phyloP scores from a whole-genome alignment of 2,797 vertebrate species.

The Lateolabrax maculatus region DNA sequence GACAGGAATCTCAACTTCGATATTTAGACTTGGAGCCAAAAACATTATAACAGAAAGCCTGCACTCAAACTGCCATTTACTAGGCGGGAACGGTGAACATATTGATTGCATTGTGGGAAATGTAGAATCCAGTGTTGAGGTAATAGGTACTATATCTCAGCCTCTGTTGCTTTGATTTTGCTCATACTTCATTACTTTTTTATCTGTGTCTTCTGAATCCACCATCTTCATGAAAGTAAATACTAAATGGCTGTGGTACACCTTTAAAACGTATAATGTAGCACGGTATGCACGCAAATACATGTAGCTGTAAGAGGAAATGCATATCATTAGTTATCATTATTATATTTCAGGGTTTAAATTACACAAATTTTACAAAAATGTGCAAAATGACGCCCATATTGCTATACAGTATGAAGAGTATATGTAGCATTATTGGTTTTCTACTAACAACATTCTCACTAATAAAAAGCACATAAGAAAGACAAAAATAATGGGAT shows the following conservation, averaged over 20 bases:
- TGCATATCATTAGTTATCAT: neutral
- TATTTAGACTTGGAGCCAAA: neutral
- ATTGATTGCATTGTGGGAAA: no score
- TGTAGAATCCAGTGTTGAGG: neutral
- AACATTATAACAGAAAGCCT: no score
- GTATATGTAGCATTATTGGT: no score
- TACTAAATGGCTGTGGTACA: neutral
- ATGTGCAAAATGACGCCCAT: neutral
- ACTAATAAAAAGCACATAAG: neutral
- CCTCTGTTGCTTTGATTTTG: neutral
- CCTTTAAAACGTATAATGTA: no score
- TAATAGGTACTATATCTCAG: neutral
- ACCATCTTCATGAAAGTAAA: neutral
- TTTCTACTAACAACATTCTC: no score
- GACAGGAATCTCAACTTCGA: neutral
- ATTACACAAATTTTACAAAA: no score
- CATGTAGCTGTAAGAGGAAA: neutral
- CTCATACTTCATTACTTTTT: no score
- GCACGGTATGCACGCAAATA: no score
- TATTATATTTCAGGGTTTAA: neutral
- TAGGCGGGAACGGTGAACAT: neutral
- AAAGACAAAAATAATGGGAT: neutral
- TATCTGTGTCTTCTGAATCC: neutral
- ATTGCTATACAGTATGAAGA: no score
- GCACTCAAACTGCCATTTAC: neutral